A percentile compares a stretch with the other conserved stretches of the same genome.
Evolutionary conservation across 2,888 invertebrate species (phyloP).

Genomic region (Philereme vetulata): DNA sequence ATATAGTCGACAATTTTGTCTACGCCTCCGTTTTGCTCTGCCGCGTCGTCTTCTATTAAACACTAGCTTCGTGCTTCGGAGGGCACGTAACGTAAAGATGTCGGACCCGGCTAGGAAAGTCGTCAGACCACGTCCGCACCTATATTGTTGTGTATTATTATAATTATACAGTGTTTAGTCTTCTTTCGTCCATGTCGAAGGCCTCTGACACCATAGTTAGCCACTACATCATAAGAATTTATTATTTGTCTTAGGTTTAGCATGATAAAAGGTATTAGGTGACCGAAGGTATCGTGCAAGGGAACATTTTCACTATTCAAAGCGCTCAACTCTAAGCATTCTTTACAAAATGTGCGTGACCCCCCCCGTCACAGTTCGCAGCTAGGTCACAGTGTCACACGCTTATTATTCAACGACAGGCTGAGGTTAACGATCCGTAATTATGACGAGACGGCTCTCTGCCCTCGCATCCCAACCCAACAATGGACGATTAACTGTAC

Average conservation of each 20-base stretch:
- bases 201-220: no score
- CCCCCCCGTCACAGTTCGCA: conserved; percentile 2
- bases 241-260: no score
- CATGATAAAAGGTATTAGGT: no score
- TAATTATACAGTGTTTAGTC: no score
- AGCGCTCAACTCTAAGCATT: not conserved
- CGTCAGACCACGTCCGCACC: no score
- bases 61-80: not conserved
- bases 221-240: no score
- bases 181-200: no score
- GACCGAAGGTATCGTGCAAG: not conserved
- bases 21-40: no score
- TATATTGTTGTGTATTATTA: no score
- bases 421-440: conserved; percentile 60
- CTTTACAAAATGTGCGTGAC: not conserved
- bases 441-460: conserved; percentile 58
- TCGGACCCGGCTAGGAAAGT: not conserved
- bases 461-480: conserved; percentile 52
- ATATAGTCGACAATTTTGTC: no score
- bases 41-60: no score
- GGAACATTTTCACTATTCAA: not conserved
- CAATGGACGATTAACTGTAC: conserved; percentile 62
- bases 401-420: conserved; percentile 28
- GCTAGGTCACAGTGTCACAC: conserved; percentile 51
- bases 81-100: not conserved